Evolutionary conservation across 1,140 invertebrate genomes (phyloP).

Genomic region (Belonocnema kinseyi): DNA sequence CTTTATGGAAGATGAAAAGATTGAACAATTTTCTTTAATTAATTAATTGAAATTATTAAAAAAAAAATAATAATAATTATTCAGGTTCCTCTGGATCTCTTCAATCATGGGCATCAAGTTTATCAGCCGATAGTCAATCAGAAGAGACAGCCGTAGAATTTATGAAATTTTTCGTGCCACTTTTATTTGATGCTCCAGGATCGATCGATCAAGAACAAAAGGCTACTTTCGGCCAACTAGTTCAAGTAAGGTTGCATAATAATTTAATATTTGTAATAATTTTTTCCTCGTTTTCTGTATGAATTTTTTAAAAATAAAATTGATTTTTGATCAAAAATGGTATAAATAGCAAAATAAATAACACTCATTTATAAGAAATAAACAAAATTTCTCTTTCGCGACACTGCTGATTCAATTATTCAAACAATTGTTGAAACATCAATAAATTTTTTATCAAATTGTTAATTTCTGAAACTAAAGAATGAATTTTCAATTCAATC

Average conservation of each 20-base stretch:
- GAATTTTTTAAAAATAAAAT: neutral
- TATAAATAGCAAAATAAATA: too few relatives aligned
- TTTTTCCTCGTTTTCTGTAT: neutral
- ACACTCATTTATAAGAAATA: too few relatives aligned
- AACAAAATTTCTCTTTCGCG: too few relatives aligned
- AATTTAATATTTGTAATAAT: neutral
- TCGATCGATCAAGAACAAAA: conserved; percentile 80
- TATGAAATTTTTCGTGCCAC: conserved; percentile 84
- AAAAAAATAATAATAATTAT: conserved; percentile 24
- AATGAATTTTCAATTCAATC: too few relatives aligned
- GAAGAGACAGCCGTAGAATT: conserved; percentile 83
- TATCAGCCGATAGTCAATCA: conserved; percentile 82
- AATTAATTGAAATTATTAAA: neutral
- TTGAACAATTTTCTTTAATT: too few relatives aligned
- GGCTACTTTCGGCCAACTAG: conserved; percentile 81
- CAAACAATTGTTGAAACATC: too few relatives aligned
- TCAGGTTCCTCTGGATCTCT: conserved; percentile 82
- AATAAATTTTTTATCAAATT: too few relatives aligned
- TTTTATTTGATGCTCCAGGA: conserved; percentile 79
- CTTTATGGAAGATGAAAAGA: too few relatives aligned
- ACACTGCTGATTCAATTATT: too few relatives aligned
- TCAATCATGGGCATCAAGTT: conserved; percentile 84
- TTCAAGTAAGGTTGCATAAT: conserved; percentile 68
- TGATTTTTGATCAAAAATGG: neutral
- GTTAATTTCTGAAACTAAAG: too few relatives aligned